Evolutionary conservation across 1,140 invertebrate species (phyloP), one percentile per base, ranked within the genome.

Genomic region (Diabrotica undecimpunctata): DNA sequence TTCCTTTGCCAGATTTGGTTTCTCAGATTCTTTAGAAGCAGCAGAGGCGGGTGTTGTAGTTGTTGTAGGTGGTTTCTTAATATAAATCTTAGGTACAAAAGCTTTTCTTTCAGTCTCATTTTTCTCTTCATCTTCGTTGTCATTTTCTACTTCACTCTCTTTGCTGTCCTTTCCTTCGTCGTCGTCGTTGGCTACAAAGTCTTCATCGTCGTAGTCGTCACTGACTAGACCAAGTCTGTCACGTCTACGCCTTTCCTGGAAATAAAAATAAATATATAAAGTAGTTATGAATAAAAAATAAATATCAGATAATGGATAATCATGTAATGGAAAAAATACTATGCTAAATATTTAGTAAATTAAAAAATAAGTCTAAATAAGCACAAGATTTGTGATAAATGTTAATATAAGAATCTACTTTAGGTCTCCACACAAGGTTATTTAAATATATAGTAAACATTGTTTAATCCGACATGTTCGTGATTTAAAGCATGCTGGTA

Each of bases 181-280:
- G 25, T 78, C 79, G 52, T 82, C 82, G 62, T 83, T 79, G 0
- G 83, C 78, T 0, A 84, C 79, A 73, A 83, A 85, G 65, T 77
- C 75, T 71, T 76, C 75, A 69, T 86, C 84, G 68, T 83, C 84
- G 64, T 84, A 83, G 67, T 70, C 64, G 52, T 66, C 65, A 53
- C 66, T 68, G 5, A 14, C 11, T 62, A 60, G 46, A 36, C 60
- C 52, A 51, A 67, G 61, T 58, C 61, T 70, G 14, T 62, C 65
- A 8, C 51, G 39, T 46, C 83, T 39, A 5, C 51, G n/a, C 11
- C 39, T 50, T 25, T 61, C 59, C 39, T 51, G 13, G 12, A 61
- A 61, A 38, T 5, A 41, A 59, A 59, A 59, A 7, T 6, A 11
- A 4, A 14, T 2, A 54, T 10, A 25, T 25, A 25, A 25, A 25